These are phyloP conservation scores for Raillietiella orientalis DNA, from an alignment of 2,888 invertebrate genomes.

Conservation along the genomic window DNA sequence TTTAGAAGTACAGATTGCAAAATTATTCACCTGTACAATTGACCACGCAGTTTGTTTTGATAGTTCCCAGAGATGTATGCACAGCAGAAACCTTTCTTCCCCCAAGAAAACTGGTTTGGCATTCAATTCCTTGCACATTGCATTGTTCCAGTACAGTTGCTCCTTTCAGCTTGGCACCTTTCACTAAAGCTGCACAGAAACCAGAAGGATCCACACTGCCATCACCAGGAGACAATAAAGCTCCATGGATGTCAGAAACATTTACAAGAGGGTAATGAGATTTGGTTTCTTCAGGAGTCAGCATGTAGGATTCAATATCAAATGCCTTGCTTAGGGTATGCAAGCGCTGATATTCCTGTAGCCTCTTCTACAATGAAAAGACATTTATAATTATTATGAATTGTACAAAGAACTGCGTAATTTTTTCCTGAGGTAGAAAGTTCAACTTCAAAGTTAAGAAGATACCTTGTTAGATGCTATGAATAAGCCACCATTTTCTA, in stretches of 20 bases:
- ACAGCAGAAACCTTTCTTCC: slow-evolving; percentile 37
- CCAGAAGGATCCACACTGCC: slow-evolving; percentile 57
- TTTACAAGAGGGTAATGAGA: slow-evolving; percentile 43
- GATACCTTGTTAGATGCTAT: slow-evolving; percentile 32
- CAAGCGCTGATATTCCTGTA: slow-evolving; percentile 49
- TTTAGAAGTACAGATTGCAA: slow-evolving; percentile 2
- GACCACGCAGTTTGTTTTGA: slow-evolving; percentile 40
- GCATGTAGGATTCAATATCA: slow-evolving; percentile 35
- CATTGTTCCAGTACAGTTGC: slow-evolving; percentile 12
- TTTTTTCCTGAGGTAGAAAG: slow-evolving; percentile 1
- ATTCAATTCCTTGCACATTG: slow-evolving; percentile 22
- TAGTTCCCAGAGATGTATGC: slow-evolving; percentile 33
- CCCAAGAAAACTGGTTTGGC: slow-evolving; percentile 25
- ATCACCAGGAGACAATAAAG: slow-evolving; percentile 42
- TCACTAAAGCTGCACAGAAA: slow-evolving; percentile 35
- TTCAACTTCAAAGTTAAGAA: not conserved
- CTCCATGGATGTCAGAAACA: slow-evolving; percentile 33
- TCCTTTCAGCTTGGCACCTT: slow-evolving; percentile 32
- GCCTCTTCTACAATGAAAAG: slow-evolving; percentile 22
- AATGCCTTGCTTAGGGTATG: slow-evolving; percentile 44
- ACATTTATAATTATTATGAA: not conserved
- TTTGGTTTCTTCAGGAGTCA: slow-evolving; percentile 35
- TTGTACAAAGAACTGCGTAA: too few relatives aligned
- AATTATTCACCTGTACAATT: slow-evolving; percentile 24
- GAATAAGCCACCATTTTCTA: slow-evolving; percentile 61